Evolutionary conservation across 1,140 invertebrate genomes (phyloP).

Genomic region (Caenorhabditis tropicalis): DNA sequence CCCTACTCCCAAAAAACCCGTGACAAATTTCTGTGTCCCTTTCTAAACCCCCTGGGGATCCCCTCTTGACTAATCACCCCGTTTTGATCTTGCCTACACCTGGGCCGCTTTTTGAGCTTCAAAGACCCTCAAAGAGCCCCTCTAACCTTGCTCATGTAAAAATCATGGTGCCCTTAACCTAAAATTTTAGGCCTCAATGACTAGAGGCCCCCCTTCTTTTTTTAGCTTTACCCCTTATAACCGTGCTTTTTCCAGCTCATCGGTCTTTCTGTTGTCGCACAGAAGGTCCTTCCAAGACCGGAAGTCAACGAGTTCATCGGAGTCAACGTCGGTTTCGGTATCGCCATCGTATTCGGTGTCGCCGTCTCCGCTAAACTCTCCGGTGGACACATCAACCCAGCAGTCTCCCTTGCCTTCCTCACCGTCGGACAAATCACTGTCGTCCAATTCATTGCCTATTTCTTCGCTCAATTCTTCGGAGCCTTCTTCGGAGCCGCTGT

Average conservation of each 20-base stretch:
- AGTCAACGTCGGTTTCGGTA: slow-evolving; percentile 59
- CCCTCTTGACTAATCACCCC: too few species aligned
- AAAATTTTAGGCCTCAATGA: too few species aligned
- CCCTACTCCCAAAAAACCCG: background rate
- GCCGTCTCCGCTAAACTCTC: slow-evolving; percentile 59
- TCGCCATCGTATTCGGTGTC: slow-evolving; percentile 59
- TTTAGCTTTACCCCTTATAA: too few species aligned
- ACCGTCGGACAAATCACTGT: slow-evolving; percentile 74
- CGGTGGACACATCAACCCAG: slow-evolving; percentile 76
- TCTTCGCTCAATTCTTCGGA: slow-evolving; percentile 75
- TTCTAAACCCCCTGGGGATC: too few species aligned
- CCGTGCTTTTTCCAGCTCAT: slow-evolving; percentile 56
- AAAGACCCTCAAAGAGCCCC: too few species aligned
- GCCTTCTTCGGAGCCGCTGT: slow-evolving; percentile 74
- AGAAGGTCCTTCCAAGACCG: slow-evolving; percentile 51
- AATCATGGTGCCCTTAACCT: too few species aligned
- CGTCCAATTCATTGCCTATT: slow-evolving; percentile 74
- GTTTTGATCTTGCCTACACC: too few species aligned
- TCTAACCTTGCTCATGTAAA: too few species aligned
- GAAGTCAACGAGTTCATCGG: slow-evolving; percentile 60
- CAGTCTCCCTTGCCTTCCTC: slow-evolving; percentile 74
- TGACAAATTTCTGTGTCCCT: too few species aligned
- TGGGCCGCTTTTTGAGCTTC: too few species aligned
- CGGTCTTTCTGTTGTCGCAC: slow-evolving; percentile 58
- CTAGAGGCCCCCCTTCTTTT: too few species aligned